Conservation (phyloP, 30 jellyfish, hydroid and myxozoan species). For the Cassiopea andromeda region DNA sequence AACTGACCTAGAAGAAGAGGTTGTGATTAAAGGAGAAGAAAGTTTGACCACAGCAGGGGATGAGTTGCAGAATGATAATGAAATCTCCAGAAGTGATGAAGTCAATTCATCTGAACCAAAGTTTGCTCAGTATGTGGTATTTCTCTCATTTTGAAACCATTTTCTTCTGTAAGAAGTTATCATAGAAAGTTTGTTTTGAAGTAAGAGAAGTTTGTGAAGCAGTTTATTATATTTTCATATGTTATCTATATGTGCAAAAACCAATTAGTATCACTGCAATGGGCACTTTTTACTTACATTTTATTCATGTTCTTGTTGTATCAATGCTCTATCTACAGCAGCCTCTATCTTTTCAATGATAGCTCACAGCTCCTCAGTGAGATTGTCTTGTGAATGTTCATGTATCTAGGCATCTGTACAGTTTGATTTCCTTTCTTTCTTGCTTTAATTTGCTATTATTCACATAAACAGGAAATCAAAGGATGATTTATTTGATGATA, state of each 20-base stretch:
- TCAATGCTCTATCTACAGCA: no score
- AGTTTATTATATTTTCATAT: no score
- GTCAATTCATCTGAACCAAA: neutral
- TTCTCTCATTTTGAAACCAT: neutral
- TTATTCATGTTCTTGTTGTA: no score
- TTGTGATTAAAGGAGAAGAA: constrained; percentile 11
- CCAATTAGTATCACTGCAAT: no score
- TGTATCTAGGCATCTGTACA: no score
- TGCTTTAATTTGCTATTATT: neutral
- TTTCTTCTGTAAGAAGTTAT: neutral
- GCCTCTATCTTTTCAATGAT: no score
- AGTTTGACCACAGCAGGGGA: constrained; percentile 26
- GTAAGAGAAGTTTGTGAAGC: no score
- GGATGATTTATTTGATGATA: constrained; percentile 88
- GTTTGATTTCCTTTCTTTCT: no score
- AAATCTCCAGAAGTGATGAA: neutral
- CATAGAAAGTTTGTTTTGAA: neutral
- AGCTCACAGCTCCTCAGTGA: no score
- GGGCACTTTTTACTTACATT: no score
- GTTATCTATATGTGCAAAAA: no score
- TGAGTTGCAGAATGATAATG: neutral
- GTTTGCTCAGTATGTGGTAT: neutral
- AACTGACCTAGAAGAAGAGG: neutral
- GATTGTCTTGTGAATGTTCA: no score
- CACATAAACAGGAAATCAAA: constrained; percentile 44